Percentiles rank a stretch among this genome's conserved stretches.
These are phyloP conservation scores for Xyliphius kryptos DNA, from an alignment of 2,113 vertebrate genomes.

Conservation along the genomic window DNA sequence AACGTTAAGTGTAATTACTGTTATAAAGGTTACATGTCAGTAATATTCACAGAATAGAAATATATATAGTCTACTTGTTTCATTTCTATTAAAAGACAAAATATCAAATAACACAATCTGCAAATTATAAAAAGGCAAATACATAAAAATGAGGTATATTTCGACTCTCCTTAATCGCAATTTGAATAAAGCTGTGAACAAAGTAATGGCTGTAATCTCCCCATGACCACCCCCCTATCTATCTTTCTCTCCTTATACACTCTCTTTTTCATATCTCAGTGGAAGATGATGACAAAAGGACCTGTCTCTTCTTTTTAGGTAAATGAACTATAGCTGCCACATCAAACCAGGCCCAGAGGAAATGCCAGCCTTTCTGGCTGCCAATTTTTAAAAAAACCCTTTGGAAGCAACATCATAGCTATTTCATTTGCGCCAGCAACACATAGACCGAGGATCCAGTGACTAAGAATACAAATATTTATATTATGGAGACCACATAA, in stretches of 20 bases:
- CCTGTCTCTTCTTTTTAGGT: slow-evolving; percentile 8
- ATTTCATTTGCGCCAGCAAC: slow-evolving; percentile 6
- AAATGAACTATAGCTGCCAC: slow-evolving; percentile 18
- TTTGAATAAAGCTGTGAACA: not conserved
- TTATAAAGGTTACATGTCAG: too few species aligned
- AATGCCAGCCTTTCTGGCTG: slow-evolving; percentile 3
- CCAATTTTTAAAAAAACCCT: slow-evolving; percentile 14
- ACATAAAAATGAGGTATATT: too few species aligned
- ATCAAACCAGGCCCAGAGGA: slow-evolving; percentile 16
- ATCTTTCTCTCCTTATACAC: slow-evolving; percentile 5
- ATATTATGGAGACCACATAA: too few species aligned
- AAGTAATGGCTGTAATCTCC: slow-evolving; percentile 12
- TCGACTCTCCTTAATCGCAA: too few species aligned
- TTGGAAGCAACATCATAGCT: slow-evolving; percentile 9
- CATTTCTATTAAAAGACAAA: too few species aligned
- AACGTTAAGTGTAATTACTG: too few species aligned
- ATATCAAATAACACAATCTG: too few species aligned
- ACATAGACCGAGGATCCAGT: not conserved
- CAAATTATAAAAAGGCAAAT: too few species aligned
- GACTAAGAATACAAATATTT: too few species aligned
- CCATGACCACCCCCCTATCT: slow-evolving; percentile 10
- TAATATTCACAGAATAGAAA: too few species aligned
- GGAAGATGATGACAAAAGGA: slow-evolving; percentile 16
- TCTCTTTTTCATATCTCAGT: slow-evolving; percentile 12
- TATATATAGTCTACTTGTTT: too few species aligned